phyloP scores from a whole-genome alignment of 37 sponge, comb jelly and placozoan genomes.

The Spongia lamella region DNA sequence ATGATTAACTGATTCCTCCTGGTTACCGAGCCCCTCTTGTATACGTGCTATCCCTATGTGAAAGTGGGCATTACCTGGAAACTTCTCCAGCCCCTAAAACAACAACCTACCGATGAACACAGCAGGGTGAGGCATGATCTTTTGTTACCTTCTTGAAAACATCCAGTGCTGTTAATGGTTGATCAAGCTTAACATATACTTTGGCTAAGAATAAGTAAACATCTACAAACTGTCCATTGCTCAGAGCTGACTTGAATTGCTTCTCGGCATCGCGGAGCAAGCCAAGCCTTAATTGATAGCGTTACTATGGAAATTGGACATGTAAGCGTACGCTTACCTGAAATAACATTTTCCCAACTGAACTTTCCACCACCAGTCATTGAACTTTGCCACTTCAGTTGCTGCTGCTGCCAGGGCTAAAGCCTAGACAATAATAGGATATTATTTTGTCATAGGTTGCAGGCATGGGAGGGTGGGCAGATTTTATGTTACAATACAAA shows the following conservation, averaged over 20 bases:
- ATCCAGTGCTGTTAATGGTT: slow-evolving; percentile 91
- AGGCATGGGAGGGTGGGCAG: no score
- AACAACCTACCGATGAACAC: background rate
- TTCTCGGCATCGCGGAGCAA: slow-evolving; percentile 94
- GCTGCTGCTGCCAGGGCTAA: slow-evolving; percentile 90
- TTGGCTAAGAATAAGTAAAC: slow-evolving; percentile 88
- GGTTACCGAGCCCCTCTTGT: slow-evolving; percentile 91
- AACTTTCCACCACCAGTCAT: slow-evolving; percentile 99
- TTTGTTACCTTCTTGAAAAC: slow-evolving; percentile 67
- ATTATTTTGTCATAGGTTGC: no score
- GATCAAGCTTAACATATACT: slow-evolving; percentile 90
- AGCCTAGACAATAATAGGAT: slow-evolving; percentile 44
- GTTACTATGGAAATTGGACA: background rate
- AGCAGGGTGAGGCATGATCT: background rate
- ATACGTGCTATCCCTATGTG: slow-evolving; percentile 84
- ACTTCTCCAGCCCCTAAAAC: slow-evolving; percentile 80
- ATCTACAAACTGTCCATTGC: slow-evolving; percentile 81
- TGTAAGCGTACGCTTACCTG: slow-evolving; percentile 43
- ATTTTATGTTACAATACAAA: no score
- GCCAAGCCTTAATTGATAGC: slow-evolving; percentile 73
- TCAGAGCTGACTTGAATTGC: slow-evolving; percentile 89
- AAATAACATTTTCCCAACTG: slow-evolving; percentile 99
- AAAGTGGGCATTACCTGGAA: slow-evolving; percentile 77
- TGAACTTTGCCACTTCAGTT: slow-evolving; percentile 81
- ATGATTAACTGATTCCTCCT: slow-evolving; percentile 72